A percentile compares a stretch with the other conserved stretches of the same genome.
These are phyloP conservation scores for Leptothorax acervorum DNA, from an alignment of 2,888 invertebrate species.

Conservation along the genomic window DNA sequence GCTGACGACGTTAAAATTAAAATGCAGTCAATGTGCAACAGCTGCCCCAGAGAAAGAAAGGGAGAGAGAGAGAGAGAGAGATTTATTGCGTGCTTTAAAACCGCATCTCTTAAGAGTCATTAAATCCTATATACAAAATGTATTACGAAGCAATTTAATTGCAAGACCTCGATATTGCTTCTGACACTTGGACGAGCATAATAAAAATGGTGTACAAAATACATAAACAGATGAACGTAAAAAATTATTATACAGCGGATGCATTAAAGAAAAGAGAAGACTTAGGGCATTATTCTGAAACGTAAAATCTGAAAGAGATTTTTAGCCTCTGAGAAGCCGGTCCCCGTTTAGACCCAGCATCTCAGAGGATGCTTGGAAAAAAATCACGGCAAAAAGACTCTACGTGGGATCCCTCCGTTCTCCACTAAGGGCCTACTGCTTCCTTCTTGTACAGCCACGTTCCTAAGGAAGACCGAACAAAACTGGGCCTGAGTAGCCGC, in stretches of 20 bases:
- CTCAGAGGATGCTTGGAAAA: not conserved
- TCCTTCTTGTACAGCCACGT: not conserved
- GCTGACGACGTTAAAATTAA: constrained; percentile 71
- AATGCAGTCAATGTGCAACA: constrained; percentile 68
- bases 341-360: not conserved
- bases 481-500: constrained; percentile 36
- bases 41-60: constrained; percentile 25
- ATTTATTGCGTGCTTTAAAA: constrained; percentile 10
- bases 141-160: constrained; percentile 7
- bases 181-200: not conserved
- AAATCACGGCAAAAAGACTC: not conserved
- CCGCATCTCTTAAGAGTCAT: constrained; percentile 1
- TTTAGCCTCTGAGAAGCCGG: not conserved
- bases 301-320: not conserved
- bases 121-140: constrained; percentile 1
- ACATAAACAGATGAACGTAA: not conserved
- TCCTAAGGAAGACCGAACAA: constrained; percentile 5
- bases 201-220: not conserved
- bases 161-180: not conserved
- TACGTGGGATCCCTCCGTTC: not conserved
- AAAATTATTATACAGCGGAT: not conserved
- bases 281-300: not conserved
- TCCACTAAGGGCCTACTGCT: not conserved
- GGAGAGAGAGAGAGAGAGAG: constrained; percentile 10
- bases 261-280: too few relatives aligned